A percentile compares a stretch with the other conserved stretches of the same genome.
phyloP scores from a whole-genome alignment of 2,113 vertebrate genomes.

The Epinephelus lanceolatus region DNA sequence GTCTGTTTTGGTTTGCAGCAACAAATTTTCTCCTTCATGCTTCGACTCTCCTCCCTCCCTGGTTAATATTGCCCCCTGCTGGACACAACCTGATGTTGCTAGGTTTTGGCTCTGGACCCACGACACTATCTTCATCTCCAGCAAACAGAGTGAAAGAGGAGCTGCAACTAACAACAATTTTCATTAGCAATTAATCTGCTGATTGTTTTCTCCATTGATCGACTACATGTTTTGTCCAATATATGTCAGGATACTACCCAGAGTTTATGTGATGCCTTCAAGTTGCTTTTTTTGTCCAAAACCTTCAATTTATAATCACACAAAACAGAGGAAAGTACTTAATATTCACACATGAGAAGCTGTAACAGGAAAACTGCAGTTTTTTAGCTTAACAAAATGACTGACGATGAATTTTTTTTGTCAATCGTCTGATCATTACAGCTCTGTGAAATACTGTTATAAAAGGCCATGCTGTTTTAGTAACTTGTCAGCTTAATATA shows the following conservation, averaged over 20 bases:
- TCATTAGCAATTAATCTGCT: background rate
- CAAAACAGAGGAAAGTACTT: background rate
- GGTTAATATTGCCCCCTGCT: slow-evolving; percentile 77
- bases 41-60: slow-evolving; percentile 24
- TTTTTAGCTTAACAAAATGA: background rate
- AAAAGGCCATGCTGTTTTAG: background rate
- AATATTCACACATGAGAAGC: background rate
- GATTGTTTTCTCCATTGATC: background rate
- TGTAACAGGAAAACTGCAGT: background rate
- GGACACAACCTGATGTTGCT: slow-evolving; percentile 18
- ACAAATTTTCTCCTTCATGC: slow-evolving; percentile 26
- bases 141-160: background rate
- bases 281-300: background rate
- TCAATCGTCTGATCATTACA: background rate
- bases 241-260: no score
- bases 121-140: background rate
- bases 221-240: no score
- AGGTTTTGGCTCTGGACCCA: background rate
- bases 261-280: background rate
- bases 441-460: background rate
- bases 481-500: background rate
- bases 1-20: slow-evolving; percentile 16
- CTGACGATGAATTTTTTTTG: background rate
- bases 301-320: background rate
- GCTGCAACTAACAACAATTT: background rate